Conservation (phyloP, 2,113 vertebrate species). For the Morone saxatilis region DNA sequence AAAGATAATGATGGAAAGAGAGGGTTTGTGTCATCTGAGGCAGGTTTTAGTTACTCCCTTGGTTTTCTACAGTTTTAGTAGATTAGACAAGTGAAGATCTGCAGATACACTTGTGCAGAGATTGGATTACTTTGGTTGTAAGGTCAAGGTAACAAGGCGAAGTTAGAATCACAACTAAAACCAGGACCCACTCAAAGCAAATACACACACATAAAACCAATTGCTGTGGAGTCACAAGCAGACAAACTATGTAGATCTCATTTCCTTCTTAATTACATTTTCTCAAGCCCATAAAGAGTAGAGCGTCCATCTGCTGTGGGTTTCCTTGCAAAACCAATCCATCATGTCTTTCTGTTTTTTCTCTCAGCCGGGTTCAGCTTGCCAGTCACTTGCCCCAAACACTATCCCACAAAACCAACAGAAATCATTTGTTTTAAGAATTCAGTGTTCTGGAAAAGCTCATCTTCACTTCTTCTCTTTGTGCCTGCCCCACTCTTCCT, state of each 20-base stretch:
- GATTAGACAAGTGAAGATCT: slow-evolving; percentile 58
- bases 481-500: not conserved
- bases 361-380: slow-evolving; percentile 5
- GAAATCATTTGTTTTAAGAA: slow-evolving; percentile 41
- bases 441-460: slow-evolving; percentile 17
- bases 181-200: slow-evolving; percentile 35
- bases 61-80: slow-evolving; percentile 37
- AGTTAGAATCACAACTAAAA: slow-evolving; percentile 35
- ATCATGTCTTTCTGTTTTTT: slow-evolving; percentile 28
- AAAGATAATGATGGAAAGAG: slow-evolving; percentile 46
- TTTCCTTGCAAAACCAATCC: slow-evolving; percentile 33
- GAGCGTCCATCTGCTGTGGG: slow-evolving; percentile 21
- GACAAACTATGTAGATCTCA: slow-evolving; percentile 44
- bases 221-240: slow-evolving; percentile 12
- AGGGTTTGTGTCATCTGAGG: slow-evolving; percentile 4
- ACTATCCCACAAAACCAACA: slow-evolving; percentile 28
- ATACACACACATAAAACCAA: slow-evolving; percentile 13
- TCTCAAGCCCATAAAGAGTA: slow-evolving; percentile 29
- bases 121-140: slow-evolving; percentile 37
- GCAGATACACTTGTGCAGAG: slow-evolving; percentile 47
- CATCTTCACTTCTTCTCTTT: not conserved
- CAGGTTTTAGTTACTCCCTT: slow-evolving; percentile 47
- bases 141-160: slow-evolving; percentile 22
- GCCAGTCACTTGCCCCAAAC: slow-evolving; percentile 1
- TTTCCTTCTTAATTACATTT: slow-evolving; percentile 42